Base-by-base conservation (phyloP, 1,140 invertebrate genomes). In the Caenorhabditis tropicalis region DNA sequence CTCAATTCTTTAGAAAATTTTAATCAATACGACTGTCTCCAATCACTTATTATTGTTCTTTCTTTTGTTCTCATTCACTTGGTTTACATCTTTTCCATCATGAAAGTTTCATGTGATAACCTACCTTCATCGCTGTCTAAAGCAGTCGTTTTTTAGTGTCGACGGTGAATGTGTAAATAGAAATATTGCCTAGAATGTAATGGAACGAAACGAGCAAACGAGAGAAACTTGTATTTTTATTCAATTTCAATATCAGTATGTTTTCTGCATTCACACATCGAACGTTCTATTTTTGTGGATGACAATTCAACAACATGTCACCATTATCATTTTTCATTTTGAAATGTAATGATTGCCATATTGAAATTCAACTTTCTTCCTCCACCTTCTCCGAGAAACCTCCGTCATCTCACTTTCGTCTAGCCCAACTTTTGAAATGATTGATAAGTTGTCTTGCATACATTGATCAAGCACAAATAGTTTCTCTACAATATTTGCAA, bases 401-500 rank as follows among this genome's bases (percentile, higher is more conserved):
- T n/a, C n/a, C n/a, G n/a, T n/a, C n/a, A n/a, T 51, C 49, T 51
- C 49, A 16, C 6, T 51, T 51, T n/a, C n/a, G 15, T 4, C 6
- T 51, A 16, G 16, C 29, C 24, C 10, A 27, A 27, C 21, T 27
- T 27, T 7, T 27, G 53, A 56, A 56, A 56, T 9, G 24, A 19
- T 15, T 27, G 53, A 56, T 56, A 56, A 56, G 53, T 56, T 56
- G 53, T 27, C 21, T 27, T 27, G 53, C 53, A 56, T 56, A 56
- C 53, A 56, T 56, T 56, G 53, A 56, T 56, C 53, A 56, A 56
- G 21, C 53, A 56, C 29, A 36, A 33, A 65, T 33, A 65, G 31
- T 65, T 65, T 65, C 58, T 36, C 15, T 65, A 29, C 58, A 33
- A 33, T 65, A 33, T 65, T 65, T 65, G 58, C 58, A 16, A n/a